phyloP scores from a whole-genome alignment of 2,113 vertebrate species.

The Octodon degus region DNA sequence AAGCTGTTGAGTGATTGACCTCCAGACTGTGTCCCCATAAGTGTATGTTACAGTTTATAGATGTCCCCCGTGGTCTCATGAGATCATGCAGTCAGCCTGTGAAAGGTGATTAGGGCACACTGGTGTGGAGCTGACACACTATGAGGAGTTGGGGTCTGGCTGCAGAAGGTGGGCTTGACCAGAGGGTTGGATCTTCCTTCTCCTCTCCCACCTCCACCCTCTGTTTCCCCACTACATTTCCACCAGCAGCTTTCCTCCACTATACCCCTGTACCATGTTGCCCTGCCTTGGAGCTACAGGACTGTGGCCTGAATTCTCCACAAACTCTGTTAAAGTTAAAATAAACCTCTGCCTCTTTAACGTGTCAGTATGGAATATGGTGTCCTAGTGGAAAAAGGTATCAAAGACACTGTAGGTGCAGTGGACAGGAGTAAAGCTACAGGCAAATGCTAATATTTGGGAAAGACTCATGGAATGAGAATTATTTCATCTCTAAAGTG shows the following conservation, averaged over 20 bases:
- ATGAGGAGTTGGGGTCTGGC: not conserved
- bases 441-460: not conserved
- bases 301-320: not conserved
- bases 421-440: not conserved
- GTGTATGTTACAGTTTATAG: not conserved
- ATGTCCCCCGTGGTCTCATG: not conserved
- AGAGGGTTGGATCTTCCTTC: not conserved
- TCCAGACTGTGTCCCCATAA: not conserved
- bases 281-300: not conserved
- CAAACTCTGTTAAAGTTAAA: not conserved
- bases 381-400: not conserved
- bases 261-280: not conserved
- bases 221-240: not conserved
- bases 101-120: not conserved
- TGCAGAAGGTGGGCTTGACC: not conserved
- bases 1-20: too few species aligned
- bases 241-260: not conserved
- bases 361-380: not conserved
- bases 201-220: not conserved
- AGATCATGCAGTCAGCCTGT: not conserved
- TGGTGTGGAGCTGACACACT: not conserved
- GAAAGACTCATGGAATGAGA: not conserved
- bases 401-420: not conserved
- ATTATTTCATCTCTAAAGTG: not conserved
- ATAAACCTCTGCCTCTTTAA: not conserved